A percentile compares a stretch with the other conserved stretches of the same genome.
phyloP scores from a whole-genome alignment of 1,140 invertebrate species.

The Dinothrombium tinctorium region DNA sequence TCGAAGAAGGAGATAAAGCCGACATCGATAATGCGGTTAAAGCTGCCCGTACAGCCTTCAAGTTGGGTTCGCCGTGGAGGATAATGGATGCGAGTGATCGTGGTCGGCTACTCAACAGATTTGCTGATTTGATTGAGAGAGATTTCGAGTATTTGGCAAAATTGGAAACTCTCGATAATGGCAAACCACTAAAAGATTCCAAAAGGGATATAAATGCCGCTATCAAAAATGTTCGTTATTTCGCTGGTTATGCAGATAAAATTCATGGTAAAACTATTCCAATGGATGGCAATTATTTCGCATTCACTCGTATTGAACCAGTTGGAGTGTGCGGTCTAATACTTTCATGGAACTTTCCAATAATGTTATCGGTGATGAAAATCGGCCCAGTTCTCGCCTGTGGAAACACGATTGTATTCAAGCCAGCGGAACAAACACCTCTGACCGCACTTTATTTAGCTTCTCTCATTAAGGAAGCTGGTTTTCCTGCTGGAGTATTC shows the following conservation, averaged over 20 bases:
- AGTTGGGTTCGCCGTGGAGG: slow-evolving; percentile 48
- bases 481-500: slow-evolving; percentile 16
- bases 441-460: slow-evolving; percentile 27
- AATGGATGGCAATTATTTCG: slow-evolving; percentile 23
- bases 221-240: slow-evolving; percentile 43
- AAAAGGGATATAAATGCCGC: slow-evolving; percentile 36
- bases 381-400: slow-evolving; percentile 26
- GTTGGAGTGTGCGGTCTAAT: slow-evolving; percentile 27
- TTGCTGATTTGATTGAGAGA: not conserved
- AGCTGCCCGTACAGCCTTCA: slow-evolving; percentile 21
- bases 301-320: slow-evolving; percentile 28
- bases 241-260: slow-evolving; percentile 76
- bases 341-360: slow-evolving; percentile 34
- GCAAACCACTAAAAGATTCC: slow-evolving; percentile 47
- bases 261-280: slow-evolving; percentile 5
- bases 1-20: slow-evolving; percentile 7
- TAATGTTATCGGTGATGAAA: slow-evolving; percentile 24
- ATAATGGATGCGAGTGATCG: slow-evolving; percentile 67
- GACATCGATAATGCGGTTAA: slow-evolving; percentile 11
- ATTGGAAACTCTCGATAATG: slow-evolving; percentile 58
- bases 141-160: not conserved
- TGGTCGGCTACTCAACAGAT: slow-evolving; percentile 35
- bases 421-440: slow-evolving; percentile 31
- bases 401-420: slow-evolving; percentile 30
- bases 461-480: slow-evolving; percentile 18